Base-by-base conservation (phyloP, 2,888 invertebrate genomes). In the Linyphia triangularis region DNA sequence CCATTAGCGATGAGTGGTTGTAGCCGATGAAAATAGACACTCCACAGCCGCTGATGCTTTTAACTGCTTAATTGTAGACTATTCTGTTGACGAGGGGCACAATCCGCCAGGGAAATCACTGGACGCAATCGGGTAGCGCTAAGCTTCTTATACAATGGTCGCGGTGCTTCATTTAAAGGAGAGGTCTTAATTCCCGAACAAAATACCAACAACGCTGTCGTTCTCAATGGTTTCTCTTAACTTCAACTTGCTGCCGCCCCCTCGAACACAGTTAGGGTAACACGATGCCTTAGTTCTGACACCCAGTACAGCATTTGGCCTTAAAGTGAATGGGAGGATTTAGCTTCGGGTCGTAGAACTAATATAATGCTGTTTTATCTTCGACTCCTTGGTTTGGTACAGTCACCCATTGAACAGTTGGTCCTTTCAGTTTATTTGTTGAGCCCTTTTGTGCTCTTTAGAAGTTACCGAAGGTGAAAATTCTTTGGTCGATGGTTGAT, bases 61-160 rank as follows among this genome's bases (percentile, higher is more conserved):
- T 89, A 89, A 89, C 88, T 84, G 72, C 88, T 89, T 89, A 89
- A 89, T 89, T 89, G 88, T 89, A 78, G 28, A 70, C 63, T 72
- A 78, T 84, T 73, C 69, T 83, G 65, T 72, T 16, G 61, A 70
- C 65, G 28, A 33, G 43, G 69, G 59, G 63, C 61, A 3, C 40
- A 30, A 24, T 63, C 28, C 88, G 19, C 88, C n/a, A 65, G 88
- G 88, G 88, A 89, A 89, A 89, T 89, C 88, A 89, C 51, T 89
- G 88, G 43, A 79, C 83, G 72, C 40, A 28, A 69, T 16, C 61
- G 33, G 77, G 61, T 72, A 72, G 40, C 63, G 65, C 72, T 79
- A 89, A 89, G 88, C 88, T 84, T 72, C 88, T 89, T 89, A 89
- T 69, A 79, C 88, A 78, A 83, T 89, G 57, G 78, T 30, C 88